Evolutionary conservation across 2,797 vertebrate genomes (phyloP), one percentile per base, ranked within the genome.

Genomic region (Poecilia velifera): DNA sequence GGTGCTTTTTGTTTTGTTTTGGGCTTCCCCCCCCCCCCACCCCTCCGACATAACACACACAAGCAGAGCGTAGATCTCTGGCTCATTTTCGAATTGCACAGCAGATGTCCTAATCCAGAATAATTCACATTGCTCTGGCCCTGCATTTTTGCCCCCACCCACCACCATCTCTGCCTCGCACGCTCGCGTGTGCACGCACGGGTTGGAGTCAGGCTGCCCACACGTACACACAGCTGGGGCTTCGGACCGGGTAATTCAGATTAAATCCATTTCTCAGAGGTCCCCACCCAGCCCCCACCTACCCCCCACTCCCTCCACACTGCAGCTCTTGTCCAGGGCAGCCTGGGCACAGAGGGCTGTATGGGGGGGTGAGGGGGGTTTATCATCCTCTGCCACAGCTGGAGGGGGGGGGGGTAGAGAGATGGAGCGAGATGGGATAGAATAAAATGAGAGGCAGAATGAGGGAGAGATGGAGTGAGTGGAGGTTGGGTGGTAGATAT

Each of bases 81-180:
- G 80, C 86, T 93, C 88, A 92, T 94, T 95, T 94, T 91, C 87
- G 91, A 94, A 95, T 93, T 92, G 91, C 91, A 93, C 88, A 94
- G 92, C 93, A 95, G 95, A 95, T 96, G 94, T 94, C 93, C 95
- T 96, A 96, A 96, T 96, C 95, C 95, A 95, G 87, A 93, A 93
- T 95, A 94, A 95, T 96, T 95, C 93, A 95, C 93, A 94, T 94
- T 90, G 93, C 95, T 92, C 84, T 22, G 94, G 93, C 92, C 90
- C 88, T 89, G 91, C 88, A 95, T 93, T 94, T 93, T 88, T 92
- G 82, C 82, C 87, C 90, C 91, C 91, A 77, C 91, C 89, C 86
- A 83, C 90, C 86, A 88, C 87, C 88, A 84, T 85, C 86, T 87
- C 83, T 74, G 70, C n/a, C 31, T 49, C 64, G 4, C 81, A 78